These are phyloP conservation scores for Malurus leucopterus DNA, from an alignment of 2,797 vertebrate genomes.

Conservation along the genomic window DNA sequence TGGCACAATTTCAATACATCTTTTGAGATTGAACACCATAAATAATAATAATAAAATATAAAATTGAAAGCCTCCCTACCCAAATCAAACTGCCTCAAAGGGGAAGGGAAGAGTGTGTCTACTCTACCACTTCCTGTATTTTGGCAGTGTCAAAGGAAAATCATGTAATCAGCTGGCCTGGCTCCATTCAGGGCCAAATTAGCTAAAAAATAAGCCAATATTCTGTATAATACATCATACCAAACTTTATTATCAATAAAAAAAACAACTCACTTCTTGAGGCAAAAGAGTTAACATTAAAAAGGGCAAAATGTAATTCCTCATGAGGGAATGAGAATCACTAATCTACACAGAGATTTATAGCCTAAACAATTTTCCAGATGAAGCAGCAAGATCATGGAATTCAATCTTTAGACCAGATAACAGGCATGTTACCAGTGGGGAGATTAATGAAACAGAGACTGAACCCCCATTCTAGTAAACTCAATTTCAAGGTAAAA, in stretches of 20 bases:
- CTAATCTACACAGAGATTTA: constrained; percentile 40
- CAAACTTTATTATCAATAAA: constrained; percentile 57
- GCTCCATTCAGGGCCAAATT: constrained; percentile 5
- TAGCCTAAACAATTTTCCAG: constrained; percentile 11
- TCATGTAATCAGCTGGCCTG: not conserved
- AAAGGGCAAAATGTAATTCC: constrained; percentile 24
- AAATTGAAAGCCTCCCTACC: accelerated
- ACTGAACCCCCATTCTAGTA: not conserved
- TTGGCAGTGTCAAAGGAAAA: constrained; percentile 47
- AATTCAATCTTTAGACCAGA: constrained; percentile 22
- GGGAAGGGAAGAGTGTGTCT: not conserved
- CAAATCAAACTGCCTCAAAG: constrained; percentile 14
- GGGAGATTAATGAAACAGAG: not conserved
- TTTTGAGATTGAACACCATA: not conserved
- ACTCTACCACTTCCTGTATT: constrained; percentile 11
- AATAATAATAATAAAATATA: not conserved
- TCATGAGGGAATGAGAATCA: not conserved
- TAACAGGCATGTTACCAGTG: not conserved
- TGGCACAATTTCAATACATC: not conserved
- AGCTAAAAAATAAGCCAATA: constrained; percentile 27
- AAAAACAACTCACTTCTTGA: constrained; percentile 57
- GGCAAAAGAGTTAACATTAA: constrained; percentile 49
- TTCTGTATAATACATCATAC: constrained; percentile 53
- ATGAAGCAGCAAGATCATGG: not conserved
- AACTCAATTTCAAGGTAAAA: not conserved